A percentile compares a stretch with the other conserved stretches of the same genome.
Conservation (phyloP, 1,140 invertebrate species). For the Cyclargus thomasi region DNA sequence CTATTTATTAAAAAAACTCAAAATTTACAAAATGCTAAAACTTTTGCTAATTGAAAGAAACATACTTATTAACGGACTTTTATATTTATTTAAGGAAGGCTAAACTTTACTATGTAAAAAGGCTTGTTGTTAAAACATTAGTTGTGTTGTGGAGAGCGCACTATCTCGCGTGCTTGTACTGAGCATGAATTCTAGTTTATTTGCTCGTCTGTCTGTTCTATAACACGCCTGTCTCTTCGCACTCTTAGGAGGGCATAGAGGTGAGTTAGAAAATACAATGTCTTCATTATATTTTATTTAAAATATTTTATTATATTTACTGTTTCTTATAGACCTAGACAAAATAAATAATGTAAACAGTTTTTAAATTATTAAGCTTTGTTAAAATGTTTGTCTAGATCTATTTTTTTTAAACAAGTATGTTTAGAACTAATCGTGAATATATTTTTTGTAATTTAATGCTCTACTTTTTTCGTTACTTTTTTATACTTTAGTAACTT, state of each 20-base stretch:
- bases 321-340: neutral
- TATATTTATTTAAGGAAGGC: no score
- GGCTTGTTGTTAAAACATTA: neutral
- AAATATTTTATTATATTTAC: neutral
- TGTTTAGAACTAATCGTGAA: no score
- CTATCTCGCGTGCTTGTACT: constrained; percentile 22
- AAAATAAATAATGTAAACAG: neutral
- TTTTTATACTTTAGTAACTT: no score
- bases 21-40: neutral
- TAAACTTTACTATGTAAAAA: neutral
- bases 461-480: no score
- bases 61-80: no score
- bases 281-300: neutral
- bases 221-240: constrained; percentile 61
- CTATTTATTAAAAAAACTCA: neutral
- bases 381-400: neutral
- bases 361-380: no score
- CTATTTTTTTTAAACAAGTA: neutral
- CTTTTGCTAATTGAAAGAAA: no score
- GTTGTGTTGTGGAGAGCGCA: neutral
- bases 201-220: constrained; percentile 62
- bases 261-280: constrained; percentile 36
- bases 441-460: no score
- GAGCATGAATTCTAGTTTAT: constrained; percentile 44
- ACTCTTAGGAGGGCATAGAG: constrained; percentile 70